phyloP scores from a whole-genome alignment of 2,888 invertebrate species.

The Habrosyne pyritoides region DNA sequence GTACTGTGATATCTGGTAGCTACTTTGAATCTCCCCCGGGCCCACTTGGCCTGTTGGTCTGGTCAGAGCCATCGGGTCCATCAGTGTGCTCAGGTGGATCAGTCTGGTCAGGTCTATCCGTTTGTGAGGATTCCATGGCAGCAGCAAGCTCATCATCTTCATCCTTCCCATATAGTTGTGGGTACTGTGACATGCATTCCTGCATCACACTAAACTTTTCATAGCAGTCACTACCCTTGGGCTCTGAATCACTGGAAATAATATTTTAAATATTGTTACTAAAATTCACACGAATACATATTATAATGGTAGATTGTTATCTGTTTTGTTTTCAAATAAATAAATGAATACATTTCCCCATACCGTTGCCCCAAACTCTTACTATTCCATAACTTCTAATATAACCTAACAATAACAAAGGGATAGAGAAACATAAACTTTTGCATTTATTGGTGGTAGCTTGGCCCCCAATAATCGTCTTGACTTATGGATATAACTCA shows the following conservation, averaged over 20 bases:
- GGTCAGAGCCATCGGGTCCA: neutral
- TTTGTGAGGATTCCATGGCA: neutral
- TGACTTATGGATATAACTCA: no score
- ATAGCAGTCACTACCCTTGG: conserved; percentile 96
- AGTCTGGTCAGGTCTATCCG: neutral
- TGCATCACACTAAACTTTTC: conserved; percentile 96
- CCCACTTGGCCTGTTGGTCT: neutral
- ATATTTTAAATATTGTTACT: conserved; percentile 43
- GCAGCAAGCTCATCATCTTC: conserved; percentile 8
- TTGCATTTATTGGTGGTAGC: no score
- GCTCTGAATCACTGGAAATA: conserved; percentile 89
- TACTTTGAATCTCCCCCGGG: neutral
- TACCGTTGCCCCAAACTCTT: no score
- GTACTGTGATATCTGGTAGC: no score
- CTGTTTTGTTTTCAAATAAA: no score
- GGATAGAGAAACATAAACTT: no score
- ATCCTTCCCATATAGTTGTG: conserved; percentile 86
- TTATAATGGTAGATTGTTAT: no score
- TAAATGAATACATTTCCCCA: no score
- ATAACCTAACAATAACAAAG: no score
- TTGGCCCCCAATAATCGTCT: no score
- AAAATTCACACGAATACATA: no score
- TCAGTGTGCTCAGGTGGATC: neutral
- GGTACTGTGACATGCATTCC: conserved; percentile 93
- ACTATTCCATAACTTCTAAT: no score